Conservation (phyloP, 1,140 invertebrate species). For the Heliconius congener region DNA sequence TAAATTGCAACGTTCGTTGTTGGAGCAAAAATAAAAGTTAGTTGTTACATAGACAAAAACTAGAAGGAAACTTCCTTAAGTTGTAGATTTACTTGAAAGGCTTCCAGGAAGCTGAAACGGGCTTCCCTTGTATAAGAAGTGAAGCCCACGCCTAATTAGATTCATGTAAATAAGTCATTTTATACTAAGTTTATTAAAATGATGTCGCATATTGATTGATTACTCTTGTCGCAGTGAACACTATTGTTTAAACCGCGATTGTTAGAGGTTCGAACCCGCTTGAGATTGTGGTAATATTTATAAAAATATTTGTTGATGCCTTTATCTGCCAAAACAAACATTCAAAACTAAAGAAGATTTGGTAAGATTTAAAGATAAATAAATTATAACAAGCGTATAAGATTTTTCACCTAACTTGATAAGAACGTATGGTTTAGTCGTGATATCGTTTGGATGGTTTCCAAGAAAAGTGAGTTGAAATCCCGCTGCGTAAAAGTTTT, state of each 20-base stretch:
- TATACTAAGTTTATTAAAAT: not conserved
- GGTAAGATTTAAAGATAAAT: no score
- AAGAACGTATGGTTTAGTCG: no score
- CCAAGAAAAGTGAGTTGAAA: no score
- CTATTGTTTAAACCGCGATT: not conserved
- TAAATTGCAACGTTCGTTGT: not conserved
- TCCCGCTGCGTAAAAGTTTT: accelerated
- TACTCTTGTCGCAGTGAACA: not conserved
- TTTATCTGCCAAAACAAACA: no score
- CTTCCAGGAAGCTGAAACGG: slow-evolving; percentile 6
- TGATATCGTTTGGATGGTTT: no score
- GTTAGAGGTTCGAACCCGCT: not conserved
- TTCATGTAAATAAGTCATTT: slow-evolving; percentile 9
- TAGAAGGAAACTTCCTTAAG: not conserved
- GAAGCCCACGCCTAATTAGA: slow-evolving; percentile 3
- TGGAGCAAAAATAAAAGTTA: not conserved
- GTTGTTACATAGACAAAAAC: not conserved
- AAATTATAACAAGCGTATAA: no score
- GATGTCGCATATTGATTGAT: not conserved
- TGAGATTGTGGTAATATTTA: no score
- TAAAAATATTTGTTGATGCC: no score
- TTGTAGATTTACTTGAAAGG: slow-evolving; percentile 5
- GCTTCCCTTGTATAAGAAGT: slow-evolving; percentile 11
- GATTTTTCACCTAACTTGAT: no score
- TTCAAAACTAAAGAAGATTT: no score